Evolutionary conservation across 2,113 vertebrate genomes (phyloP).

Genomic region (Dendropsophus ebraccatus): DNA sequence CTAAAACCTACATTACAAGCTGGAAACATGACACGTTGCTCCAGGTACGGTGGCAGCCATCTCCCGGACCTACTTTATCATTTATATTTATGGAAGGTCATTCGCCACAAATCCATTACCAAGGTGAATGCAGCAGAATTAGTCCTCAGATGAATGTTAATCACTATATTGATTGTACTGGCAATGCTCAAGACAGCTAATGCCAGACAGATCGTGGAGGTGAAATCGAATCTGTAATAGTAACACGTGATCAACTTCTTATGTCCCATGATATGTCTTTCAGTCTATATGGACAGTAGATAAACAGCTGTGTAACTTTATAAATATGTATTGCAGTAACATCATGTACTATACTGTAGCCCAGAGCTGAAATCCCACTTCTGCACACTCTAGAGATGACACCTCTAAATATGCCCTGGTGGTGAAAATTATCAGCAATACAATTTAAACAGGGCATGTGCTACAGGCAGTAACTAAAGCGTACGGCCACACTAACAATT

Average conservation of each 20-base stretch:
- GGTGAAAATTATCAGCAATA: no score
- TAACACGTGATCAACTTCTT: not conserved
- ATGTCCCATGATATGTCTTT: not conserved
- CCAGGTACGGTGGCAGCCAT: not conserved
- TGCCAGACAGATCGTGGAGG: not conserved
- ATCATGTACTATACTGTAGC: not conserved
- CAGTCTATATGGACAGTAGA: no score
- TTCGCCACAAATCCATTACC: not conserved
- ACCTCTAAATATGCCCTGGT: no score
- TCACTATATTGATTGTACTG: not conserved
- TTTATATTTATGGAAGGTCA: not conserved
- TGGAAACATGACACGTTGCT: not conserved
- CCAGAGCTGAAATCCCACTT: not conserved
- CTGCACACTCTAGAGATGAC: not conserved
- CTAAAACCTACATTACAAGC: no score
- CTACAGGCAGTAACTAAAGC: no score
- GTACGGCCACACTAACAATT: no score
- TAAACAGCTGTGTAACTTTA: no score
- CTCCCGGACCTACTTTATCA: not conserved
- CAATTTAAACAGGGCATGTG: no score
- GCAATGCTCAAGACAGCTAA: not conserved
- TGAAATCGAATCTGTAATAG: not conserved
- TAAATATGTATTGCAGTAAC: no score
- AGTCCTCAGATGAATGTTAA: not conserved
- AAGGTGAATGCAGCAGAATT: slow-evolving; percentile 9